Base-by-base conservation (phyloP, 2,888 invertebrate genomes). In the Cantharis flavilabris region DNA sequence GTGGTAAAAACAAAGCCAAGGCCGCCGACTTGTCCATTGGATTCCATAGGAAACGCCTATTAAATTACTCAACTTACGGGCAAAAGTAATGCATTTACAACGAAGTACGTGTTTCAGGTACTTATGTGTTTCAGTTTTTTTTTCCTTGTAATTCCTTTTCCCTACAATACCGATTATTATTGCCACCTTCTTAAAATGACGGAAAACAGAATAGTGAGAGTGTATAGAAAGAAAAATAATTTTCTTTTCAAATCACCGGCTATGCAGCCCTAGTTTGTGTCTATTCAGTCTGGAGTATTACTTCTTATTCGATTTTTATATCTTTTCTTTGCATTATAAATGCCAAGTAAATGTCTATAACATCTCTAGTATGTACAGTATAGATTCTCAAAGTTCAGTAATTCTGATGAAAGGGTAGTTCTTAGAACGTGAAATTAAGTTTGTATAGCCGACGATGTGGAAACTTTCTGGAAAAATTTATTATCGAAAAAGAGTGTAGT, bases 1-100 rank as follows among this genome's bases (percentile, higher is more conserved):
- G 63, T 62, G 62, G 67, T 75, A 75, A 78, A 75, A 78, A 78
- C 23, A 71, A 69, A 78, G 71, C 78, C 78, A 78, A 78, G 78
- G 78, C 73, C 49, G 49, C 49, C 73, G 71, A 71, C 73, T 72
- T 71, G 71, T 76, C 72, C 75, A 70, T 72, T 67, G 63, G 65
- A 74, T 74, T 72, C 72, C 73, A 69, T 11, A 72, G 49, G 78
- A 73, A 75, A 75, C 78, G 78, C 78, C 78, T 75, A 72, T 71
- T 73, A 76, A 78, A 78, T 76, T 78, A 73, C 69, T 69, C 64
- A 76, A 78, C 62, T 64, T 71, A 71, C 69, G 63, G 26, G 73
- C 73, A 69, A 78, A 75, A 75, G 26, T 78, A 70, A 62, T 62
- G 70, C 65, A 67, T 20, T 49, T 23, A 23, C 65, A 67, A 67